Evolutionary conservation across 2,797 vertebrate genomes (phyloP).

Genomic region (Brachymystax lenok): DNA sequence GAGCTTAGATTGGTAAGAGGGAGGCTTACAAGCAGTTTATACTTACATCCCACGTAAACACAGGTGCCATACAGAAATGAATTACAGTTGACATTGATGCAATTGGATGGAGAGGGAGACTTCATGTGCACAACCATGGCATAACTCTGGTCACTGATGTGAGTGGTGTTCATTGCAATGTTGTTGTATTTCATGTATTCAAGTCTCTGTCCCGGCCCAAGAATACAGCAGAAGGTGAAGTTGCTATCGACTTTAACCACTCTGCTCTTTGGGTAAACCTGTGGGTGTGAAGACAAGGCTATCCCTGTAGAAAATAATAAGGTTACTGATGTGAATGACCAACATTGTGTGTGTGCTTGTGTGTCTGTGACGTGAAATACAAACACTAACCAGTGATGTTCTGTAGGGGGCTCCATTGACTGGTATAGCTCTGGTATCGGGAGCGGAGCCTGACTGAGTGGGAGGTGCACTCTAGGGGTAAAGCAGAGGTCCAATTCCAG

Average conservation of each 20-base stretch:
- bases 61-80: neutral
- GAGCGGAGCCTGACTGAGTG: slow-evolving; percentile 58
- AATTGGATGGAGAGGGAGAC: fast-evolving
- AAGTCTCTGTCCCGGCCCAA: slow-evolving; percentile 16
- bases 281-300: fast-evolving
- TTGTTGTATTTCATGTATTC: fast-evolving
- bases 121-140: slow-evolving; percentile 33
- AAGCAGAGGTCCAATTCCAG: slow-evolving; percentile 66
- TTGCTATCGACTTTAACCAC: slow-evolving; percentile 38
- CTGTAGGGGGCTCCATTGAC: slow-evolving; percentile 40
- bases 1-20: neutral
- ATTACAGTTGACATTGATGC: slow-evolving; percentile 31
- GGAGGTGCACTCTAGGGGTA: slow-evolving; percentile 55
- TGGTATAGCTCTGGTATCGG: slow-evolving; percentile 28
- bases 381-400: slow-evolving; percentile 43
- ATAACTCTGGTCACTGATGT: slow-evolving; percentile 45
- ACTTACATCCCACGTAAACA: slow-evolving; percentile 64
- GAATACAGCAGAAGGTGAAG: slow-evolving; percentile 66
- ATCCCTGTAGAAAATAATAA: slow-evolving; percentile 24
- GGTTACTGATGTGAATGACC: neutral
- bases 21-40: neutral
- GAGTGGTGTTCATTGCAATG: fast-evolving
- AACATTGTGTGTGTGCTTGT: neutral
- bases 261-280: slow-evolving; percentile 51
- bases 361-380: neutral